These are phyloP conservation scores for Tupaia chinensis DNA, from an alignment of 2,113 vertebrate genomes.

Conservation along the genomic window DNA sequence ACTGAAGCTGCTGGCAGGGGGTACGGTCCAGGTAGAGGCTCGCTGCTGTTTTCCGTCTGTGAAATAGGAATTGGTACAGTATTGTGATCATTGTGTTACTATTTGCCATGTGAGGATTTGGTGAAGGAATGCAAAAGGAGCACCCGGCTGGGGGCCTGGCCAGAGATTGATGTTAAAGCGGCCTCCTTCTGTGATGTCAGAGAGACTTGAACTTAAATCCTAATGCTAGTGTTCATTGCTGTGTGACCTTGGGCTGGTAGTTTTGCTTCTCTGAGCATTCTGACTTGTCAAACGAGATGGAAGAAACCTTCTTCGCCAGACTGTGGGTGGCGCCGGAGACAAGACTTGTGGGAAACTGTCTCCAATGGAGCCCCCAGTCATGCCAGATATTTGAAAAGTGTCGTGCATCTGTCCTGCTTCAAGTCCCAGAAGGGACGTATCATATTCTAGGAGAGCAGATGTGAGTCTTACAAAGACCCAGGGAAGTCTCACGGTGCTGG, in stretches of 20 bases:
- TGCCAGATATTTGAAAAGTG: neutral
- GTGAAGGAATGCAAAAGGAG: neutral
- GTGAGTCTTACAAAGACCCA: neutral
- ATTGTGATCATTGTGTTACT: neutral
- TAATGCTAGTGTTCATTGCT: neutral
- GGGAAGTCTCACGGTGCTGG: fast-evolving
- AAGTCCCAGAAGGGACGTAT: neutral
- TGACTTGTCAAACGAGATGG: neutral
- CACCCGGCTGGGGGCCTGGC: neutral
- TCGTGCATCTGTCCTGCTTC: neutral
- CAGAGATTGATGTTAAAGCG: neutral
- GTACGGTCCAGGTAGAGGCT: neutral
- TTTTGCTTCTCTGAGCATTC: constrained; percentile 27
- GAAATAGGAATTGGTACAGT: neutral
- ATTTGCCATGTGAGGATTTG: neutral
- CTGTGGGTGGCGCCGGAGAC: neutral
- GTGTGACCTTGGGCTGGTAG: constrained; percentile 29
- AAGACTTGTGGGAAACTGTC: neutral
- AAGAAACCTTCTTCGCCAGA: neutral
- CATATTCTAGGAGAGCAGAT: neutral
- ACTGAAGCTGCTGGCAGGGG: neutral
- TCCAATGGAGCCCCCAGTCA: fast-evolving
- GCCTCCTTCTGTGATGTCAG: neutral
- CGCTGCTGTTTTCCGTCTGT: neutral
- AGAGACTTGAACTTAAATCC: neutral